Evolutionary conservation across 2,888 invertebrate genomes (phyloP).

Genomic region (Hetaerina titia): DNA sequence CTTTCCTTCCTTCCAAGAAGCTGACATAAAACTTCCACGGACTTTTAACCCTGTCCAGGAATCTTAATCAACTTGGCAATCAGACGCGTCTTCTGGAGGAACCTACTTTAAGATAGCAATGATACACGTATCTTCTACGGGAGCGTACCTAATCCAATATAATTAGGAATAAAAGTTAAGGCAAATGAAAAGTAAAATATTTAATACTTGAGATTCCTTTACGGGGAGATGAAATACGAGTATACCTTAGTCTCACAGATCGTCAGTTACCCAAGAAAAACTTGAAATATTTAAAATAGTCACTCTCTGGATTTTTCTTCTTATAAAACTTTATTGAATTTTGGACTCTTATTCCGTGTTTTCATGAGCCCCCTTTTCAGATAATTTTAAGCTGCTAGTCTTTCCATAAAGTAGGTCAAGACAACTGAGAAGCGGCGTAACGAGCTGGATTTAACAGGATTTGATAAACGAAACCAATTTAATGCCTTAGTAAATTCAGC

Average conservation of each 20-base stretch:
- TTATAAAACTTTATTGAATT: neutral
- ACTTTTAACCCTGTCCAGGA: no score
- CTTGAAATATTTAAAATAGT: neutral
- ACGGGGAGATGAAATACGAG: neutral
- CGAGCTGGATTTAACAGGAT: neutral
- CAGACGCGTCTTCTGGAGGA: no score
- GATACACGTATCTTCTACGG: no score
- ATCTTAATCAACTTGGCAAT: no score
- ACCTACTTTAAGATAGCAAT: no score
- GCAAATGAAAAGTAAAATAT: neutral
- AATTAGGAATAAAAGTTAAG: neutral
- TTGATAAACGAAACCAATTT: constrained; percentile 22
- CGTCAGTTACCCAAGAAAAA: neutral
- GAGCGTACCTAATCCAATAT: no score
- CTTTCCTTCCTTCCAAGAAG: no score
- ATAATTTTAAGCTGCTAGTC: neutral
- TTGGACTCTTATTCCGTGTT: neutral
- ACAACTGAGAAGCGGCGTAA: neutral
- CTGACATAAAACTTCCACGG: no score
- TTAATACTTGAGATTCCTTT: neutral
- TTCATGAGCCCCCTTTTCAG: neutral
- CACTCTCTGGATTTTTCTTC: neutral
- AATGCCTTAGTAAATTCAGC: neutral
- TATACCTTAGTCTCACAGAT: neutral
- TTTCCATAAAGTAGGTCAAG: neutral